A percentile compares a stretch with the other conserved stretches of the same genome.
These are phyloP conservation scores for Lepidostoma basale DNA, from an alignment of 1,140 invertebrate species.

Conservation along the genomic window DNA sequence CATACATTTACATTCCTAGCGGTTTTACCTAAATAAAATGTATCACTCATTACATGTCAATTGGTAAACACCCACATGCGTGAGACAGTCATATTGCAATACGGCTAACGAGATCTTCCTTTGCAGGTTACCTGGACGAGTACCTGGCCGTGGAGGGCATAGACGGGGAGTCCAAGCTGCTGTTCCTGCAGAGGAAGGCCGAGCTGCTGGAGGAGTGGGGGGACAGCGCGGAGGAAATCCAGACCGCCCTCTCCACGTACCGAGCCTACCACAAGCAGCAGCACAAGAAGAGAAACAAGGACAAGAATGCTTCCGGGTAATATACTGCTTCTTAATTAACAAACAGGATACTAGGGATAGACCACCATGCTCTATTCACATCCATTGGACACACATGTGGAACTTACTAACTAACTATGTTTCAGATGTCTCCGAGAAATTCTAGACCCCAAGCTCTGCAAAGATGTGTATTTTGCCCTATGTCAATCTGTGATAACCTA, in stretches of 20 bases:
- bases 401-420: neutral
- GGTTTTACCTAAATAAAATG: no score
- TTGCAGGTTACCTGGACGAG: conserved; percentile 38
- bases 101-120: no score
- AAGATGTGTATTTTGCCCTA: no score
- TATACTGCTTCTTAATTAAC: neutral
- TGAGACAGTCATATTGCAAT: no score
- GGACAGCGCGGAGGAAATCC: conserved; percentile 24
- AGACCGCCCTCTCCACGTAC: conserved; percentile 28
- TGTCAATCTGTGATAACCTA: no score
- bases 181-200: conserved; percentile 40
- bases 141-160: conserved; percentile 36
- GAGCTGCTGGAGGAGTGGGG: conserved; percentile 41
- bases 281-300: conserved; percentile 44
- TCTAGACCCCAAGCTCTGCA: no score
- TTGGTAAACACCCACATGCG: no score
- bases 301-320: conserved; percentile 29
- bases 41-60: no score
- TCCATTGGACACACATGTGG: neutral
- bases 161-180: conserved; percentile 31
- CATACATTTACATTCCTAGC: no score
- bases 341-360: neutral
- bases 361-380: neutral
- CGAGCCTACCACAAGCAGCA: conserved; percentile 33
- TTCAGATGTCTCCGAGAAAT: no score